A percentile compares a stretch with the other conserved stretches of the same genome.
Conservation (phyloP, 2,797 vertebrate genomes). For the Crenuchus spilurus region DNA sequence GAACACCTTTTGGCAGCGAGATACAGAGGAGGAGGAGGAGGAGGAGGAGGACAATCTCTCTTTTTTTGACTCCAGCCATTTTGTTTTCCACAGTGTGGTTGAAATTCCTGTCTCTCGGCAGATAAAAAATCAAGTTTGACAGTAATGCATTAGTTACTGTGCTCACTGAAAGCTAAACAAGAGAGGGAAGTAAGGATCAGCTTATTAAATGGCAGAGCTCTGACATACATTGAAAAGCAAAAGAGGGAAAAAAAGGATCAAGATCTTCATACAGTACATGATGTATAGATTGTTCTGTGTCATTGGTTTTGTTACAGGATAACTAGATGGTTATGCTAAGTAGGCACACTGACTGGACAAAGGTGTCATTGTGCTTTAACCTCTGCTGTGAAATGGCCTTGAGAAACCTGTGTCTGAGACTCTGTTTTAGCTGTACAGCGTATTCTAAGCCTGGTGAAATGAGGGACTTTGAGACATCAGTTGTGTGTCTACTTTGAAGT, state of each 20-base stretch:
- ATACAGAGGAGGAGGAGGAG: conserved; percentile 61
- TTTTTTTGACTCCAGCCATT: conserved; percentile 77
- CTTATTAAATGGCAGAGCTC: conserved; percentile 15
- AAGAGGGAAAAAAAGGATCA: not conserved
- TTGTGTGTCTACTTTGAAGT: too few species aligned
- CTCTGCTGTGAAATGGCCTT: not conserved
- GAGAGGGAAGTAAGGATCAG: conserved; percentile 2
- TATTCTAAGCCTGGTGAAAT: not conserved
- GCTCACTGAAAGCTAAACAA: conserved; percentile 37
- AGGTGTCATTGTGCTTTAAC: not conserved
- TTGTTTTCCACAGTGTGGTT: conserved; percentile 80
- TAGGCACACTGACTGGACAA: not conserved
- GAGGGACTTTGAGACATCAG: not conserved
- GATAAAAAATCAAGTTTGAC: conserved; percentile 42
- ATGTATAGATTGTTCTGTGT: conserved; percentile 13
- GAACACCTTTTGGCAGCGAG: conserved; percentile 81
- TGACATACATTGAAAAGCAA: conserved; percentile 21
- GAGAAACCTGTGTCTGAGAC: not conserved
- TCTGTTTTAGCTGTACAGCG: not conserved
- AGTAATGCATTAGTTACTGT: conserved; percentile 35
- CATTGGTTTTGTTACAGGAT: conserved; percentile 1
- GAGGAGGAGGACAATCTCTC: conserved; percentile 67
- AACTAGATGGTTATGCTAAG: not conserved
- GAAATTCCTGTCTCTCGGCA: conserved; percentile 72
- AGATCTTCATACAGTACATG: not conserved